These are phyloP conservation scores for Sinohyriopsis cumingii DNA, from an alignment of 2,888 invertebrate species.

Conservation along the genomic window DNA sequence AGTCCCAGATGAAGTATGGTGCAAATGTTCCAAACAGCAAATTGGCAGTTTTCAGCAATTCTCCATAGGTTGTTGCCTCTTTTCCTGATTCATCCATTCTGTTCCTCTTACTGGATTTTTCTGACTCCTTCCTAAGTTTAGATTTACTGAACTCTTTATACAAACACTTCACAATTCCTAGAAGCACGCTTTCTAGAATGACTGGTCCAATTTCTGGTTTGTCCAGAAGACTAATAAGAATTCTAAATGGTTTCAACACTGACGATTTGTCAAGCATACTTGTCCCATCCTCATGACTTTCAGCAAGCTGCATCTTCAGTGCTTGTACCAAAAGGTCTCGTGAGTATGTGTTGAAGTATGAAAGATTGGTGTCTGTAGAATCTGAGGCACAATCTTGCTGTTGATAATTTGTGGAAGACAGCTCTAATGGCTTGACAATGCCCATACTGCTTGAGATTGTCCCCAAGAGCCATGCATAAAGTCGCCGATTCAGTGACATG, in stretches of 20 bases:
- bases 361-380: constrained; percentile 54
- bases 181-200: constrained; percentile 68
- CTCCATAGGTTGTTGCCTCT: constrained; percentile 68
- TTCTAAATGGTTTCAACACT: constrained; percentile 75
- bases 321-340: constrained; percentile 76
- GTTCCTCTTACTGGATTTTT: neutral
- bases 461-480: constrained; percentile 89
- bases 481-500: constrained; percentile 89
- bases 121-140: constrained; percentile 14
- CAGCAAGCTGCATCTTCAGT: constrained; percentile 54
- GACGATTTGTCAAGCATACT: constrained; percentile 29
- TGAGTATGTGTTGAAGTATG: constrained; percentile 81
- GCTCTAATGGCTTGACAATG: constrained; percentile 12
- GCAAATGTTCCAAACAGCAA: constrained; percentile 87
- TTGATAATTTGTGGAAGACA: no score
- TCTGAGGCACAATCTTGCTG: constrained; percentile 20
- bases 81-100: constrained; percentile 16
- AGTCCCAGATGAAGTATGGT: constrained; percentile 90
- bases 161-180: constrained; percentile 79
- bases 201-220: constrained; percentile 85
- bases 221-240: constrained; percentile 87
- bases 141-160: constrained; percentile 49
- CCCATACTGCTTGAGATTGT: constrained; percentile 73
- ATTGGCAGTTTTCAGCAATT: constrained; percentile 88
- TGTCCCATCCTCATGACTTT: constrained; percentile 22